Base-by-base conservation (phyloP, 2,888 invertebrate genomes). In the Athrips mouffetella region DNA sequence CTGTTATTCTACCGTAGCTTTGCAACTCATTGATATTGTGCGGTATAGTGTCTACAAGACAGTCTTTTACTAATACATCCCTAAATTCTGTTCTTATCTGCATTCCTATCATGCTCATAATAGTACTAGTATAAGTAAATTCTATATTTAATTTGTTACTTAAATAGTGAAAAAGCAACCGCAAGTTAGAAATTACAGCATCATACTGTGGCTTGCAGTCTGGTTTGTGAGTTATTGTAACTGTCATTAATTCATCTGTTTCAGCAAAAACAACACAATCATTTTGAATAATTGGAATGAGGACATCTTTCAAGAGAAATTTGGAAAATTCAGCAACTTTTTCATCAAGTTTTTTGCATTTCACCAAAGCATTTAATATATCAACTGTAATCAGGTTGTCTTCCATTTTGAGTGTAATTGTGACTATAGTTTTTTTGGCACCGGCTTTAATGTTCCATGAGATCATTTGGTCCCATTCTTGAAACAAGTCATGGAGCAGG, bases 31-130 rank as follows among this genome's bases (percentile, higher is more conserved):
- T 91, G 57, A 91, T 91, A 44, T 91, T 94, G 54, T 91, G 92
- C 0, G 97, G 97, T 63, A 96, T 92, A 0, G 94, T 93, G 54
- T 92, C 89, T 42, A 92, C 87, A 6, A 97, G 88, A 65, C 96
- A 96, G 61, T 94, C 91, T 54, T 92, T 90, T 2, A 94, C 91
- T 29, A 96, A 78, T 13, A 91, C 69, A 13, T 91, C 89, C 16
- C 92, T 89, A 59, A 96, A 90, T 39, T 91, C 90, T 3, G 80
- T 72, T 60, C 89, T 81, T 29, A 92, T 83, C 56, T 90, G 74
- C 31, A 81, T 75, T 0, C 92, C 91, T 41, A 93, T 82, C 60
- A 89, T 86, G 49, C 70, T 77, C 66, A 94, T 81, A 30, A 92
- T 73, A 2, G 83, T 85, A 29, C 77, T 65, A 7, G 82, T 69